These are phyloP conservation scores for Sialis fuliginosa DNA, from an alignment of 2,888 invertebrate genomes.

Conservation along the genomic window DNA sequence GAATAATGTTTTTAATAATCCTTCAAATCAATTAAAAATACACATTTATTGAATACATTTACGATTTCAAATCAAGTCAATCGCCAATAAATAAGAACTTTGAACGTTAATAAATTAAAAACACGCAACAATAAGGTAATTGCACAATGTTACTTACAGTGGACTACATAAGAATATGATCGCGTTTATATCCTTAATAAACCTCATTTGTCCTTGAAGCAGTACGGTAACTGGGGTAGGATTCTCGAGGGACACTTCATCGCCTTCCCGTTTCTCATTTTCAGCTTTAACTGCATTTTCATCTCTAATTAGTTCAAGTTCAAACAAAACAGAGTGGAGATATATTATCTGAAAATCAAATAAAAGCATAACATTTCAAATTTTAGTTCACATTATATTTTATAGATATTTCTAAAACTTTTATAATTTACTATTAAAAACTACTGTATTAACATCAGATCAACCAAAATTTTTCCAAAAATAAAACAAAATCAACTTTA, in stretches of 20 bases:
- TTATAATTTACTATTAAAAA: no score
- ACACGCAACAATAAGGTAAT: background rate
- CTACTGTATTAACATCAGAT: no score
- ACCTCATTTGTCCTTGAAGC: constrained; percentile 73
- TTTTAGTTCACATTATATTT: background rate
- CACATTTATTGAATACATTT: no score
- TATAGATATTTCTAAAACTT: no score
- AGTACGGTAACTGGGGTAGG: constrained; percentile 32
- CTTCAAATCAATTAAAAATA: no score
- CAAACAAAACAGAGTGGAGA: constrained; percentile 70
- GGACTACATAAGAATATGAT: constrained; percentile 79
- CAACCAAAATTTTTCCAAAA: no score
- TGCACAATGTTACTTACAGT: constrained; percentile 36
- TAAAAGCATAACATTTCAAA: background rate
- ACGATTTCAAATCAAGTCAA: no score
- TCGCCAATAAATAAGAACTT: no score
- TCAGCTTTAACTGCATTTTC: background rate
- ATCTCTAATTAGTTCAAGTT: constrained; percentile 44
- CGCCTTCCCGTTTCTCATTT: background rate
- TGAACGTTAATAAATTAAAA: no score
- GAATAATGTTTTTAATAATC: no score
- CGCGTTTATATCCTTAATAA: constrained; percentile 59
- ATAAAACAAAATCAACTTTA: no score
- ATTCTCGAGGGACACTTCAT: constrained; percentile 8
- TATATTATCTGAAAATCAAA: constrained; percentile 39